These are phyloP conservation scores for Rambutsinella grinnellia DNA, from an alignment of 2,888 invertebrate genomes.

Conservation along the genomic window DNA sequence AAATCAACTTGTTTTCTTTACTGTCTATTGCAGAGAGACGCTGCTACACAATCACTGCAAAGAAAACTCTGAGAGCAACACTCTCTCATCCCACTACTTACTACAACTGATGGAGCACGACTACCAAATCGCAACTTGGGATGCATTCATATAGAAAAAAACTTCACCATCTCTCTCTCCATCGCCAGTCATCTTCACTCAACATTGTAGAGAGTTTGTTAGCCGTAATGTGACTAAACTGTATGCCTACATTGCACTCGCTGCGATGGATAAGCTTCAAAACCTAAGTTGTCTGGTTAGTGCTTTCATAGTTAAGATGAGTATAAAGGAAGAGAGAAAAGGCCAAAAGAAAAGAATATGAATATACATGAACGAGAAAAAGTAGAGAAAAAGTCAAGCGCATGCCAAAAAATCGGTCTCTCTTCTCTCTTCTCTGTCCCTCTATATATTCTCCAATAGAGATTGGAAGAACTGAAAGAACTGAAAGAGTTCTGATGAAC, in stretches of 20 bases:
- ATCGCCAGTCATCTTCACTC: neutral
- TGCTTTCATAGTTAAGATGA: slow-evolving; percentile 4
- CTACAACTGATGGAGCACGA: slow-evolving; percentile 22
- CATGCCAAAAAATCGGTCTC: slow-evolving; percentile 60
- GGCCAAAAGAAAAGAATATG: slow-evolving; percentile 23
- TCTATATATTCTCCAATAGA: neutral
- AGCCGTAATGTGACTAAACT: too few species aligned
- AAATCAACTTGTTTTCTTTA: neutral
- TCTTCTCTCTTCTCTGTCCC: slow-evolving; percentile 34
- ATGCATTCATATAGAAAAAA: slow-evolving; percentile 22
- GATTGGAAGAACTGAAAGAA: neutral
- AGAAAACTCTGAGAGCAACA: slow-evolving; percentile 15
- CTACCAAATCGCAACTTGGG: slow-evolving; percentile 47
- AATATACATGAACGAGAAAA: slow-evolving; percentile 42
- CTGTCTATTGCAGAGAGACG: neutral
- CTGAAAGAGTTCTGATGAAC: neutral
- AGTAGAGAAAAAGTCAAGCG: slow-evolving; percentile 51
- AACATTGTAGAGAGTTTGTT: too few species aligned
- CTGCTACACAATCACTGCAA: neutral
- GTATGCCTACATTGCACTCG: neutral
- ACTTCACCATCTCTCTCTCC: slow-evolving; percentile 18
- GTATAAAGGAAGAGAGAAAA: slow-evolving; percentile 1
- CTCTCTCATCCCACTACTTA: slow-evolving; percentile 23
- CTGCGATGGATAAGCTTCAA: neutral
- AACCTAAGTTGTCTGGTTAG: neutral